A percentile compares a stretch with the other conserved stretches of the same genome.
Conservation (phyloP, 2,888 invertebrate genomes). For the Petrolisthes manimaculis region DNA sequence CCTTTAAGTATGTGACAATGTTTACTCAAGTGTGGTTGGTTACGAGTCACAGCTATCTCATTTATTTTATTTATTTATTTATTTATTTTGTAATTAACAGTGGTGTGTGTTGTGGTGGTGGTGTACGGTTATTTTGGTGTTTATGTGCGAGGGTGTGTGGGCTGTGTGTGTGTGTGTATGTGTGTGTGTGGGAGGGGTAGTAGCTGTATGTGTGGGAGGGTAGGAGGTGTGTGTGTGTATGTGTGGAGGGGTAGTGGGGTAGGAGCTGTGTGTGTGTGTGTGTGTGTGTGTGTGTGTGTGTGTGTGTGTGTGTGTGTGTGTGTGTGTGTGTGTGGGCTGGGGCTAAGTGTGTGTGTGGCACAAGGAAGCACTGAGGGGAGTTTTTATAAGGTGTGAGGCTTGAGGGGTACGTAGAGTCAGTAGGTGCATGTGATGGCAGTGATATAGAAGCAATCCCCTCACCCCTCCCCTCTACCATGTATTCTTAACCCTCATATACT, state of each 20-base stretch:
- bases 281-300: too few species aligned
- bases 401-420: not conserved
- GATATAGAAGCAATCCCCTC: not conserved
- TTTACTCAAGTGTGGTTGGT: too few species aligned
- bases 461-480: not conserved
- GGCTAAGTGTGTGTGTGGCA: not conserved
- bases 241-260: slow-evolving; percentile 13
- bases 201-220: too few species aligned
- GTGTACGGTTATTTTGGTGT: too few species aligned
- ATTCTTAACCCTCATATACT: not conserved
- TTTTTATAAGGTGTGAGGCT: not conserved
- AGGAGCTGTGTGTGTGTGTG: slow-evolving; percentile 20
- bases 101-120: too few species aligned
- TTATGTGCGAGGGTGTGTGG: too few species aligned
- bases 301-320: not conserved
- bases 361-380: not conserved
- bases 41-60: too few species aligned
- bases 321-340: not conserved
- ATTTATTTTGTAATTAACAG: too few species aligned
- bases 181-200: too few species aligned
- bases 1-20: too few species aligned
- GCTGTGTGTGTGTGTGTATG: too few species aligned
- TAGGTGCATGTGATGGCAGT: not conserved
- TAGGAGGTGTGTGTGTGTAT: not conserved
- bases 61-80: too few species aligned